phyloP scores from a whole-genome alignment of 2,797 vertebrate genomes.

The Staurois parvus region DNA sequence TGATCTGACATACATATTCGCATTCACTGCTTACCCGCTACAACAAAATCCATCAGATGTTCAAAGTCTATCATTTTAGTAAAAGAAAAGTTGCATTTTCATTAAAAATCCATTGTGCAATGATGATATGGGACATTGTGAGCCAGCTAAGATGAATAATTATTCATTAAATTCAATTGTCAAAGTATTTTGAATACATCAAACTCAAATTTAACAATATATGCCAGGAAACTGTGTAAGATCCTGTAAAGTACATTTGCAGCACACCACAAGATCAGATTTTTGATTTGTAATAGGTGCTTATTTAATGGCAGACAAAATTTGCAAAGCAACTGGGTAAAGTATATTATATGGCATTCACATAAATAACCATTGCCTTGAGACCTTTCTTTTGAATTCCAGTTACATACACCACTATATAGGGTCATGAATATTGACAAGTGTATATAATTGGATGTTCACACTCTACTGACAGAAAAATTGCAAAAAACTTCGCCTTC shows the following conservation, averaged over 20 bases:
- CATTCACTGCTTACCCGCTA: conserved; percentile 16
- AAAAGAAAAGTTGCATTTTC: conserved; percentile 59
- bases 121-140: conserved; percentile 49
- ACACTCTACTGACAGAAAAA: not conserved
- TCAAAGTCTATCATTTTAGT: conserved; percentile 57
- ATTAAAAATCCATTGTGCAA: conserved; percentile 59
- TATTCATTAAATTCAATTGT: conserved; percentile 64
- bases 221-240: conserved; percentile 59
- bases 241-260: conserved; percentile 59
- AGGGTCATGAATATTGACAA: not conserved
- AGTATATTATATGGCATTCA: conserved; percentile 1
- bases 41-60: conserved; percentile 58
- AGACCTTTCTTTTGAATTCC: not conserved
- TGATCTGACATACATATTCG: conserved; percentile 60
- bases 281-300: conserved; percentile 39
- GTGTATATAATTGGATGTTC: not conserved
- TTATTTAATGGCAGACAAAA: conserved; percentile 6
- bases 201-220: conserved; percentile 57
- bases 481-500: not conserved
- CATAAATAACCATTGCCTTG: not conserved
- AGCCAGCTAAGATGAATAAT: conserved; percentile 60
- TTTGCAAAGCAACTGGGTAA: conserved; percentile 1
- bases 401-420: not conserved
- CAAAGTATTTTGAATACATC: conserved; percentile 61
- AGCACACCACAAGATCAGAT: conserved; percentile 43